Evolutionary conservation across 92 coral and sea anemone species (phyloP).

Genomic region (Micromussa lordhowensis): DNA sequence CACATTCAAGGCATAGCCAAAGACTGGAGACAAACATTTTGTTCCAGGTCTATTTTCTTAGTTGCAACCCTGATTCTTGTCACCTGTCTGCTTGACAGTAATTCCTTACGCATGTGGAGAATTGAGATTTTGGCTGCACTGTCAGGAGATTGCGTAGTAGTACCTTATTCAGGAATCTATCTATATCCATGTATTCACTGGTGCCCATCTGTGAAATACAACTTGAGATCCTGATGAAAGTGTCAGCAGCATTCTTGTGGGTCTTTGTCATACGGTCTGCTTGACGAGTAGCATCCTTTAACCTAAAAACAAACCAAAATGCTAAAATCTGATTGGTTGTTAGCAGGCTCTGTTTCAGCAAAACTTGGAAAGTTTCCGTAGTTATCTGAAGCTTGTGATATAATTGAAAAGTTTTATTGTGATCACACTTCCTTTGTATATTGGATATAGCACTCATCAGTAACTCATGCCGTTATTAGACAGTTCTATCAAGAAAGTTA

Average conservation of each 20-base stretch:
- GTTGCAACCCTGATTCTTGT: no score
- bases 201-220: constrained; percentile 94
- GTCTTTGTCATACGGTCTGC: constrained; percentile 92
- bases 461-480: no score
- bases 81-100: background rate
- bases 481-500: no score
- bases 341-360: background rate
- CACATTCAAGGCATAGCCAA: no score
- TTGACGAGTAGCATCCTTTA: constrained; percentile 83
- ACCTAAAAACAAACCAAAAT: constrained; percentile 40
- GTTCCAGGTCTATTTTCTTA: no score
- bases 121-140: background rate
- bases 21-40: no score
- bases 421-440: no score
- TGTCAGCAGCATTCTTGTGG: constrained; percentile 90
- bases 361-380: no score
- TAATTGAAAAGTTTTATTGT: no score
- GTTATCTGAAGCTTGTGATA: no score
- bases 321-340: no score
- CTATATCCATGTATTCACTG: constrained; percentile 92
- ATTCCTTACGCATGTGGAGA: background rate
- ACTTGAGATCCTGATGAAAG: constrained; percentile 91
- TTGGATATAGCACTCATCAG: no score
- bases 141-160: background rate
- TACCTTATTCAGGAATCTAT: constrained; percentile 84